Base-by-base conservation (phyloP, 2,888 invertebrate genomes). In the Coecobrya sp. region DNA sequence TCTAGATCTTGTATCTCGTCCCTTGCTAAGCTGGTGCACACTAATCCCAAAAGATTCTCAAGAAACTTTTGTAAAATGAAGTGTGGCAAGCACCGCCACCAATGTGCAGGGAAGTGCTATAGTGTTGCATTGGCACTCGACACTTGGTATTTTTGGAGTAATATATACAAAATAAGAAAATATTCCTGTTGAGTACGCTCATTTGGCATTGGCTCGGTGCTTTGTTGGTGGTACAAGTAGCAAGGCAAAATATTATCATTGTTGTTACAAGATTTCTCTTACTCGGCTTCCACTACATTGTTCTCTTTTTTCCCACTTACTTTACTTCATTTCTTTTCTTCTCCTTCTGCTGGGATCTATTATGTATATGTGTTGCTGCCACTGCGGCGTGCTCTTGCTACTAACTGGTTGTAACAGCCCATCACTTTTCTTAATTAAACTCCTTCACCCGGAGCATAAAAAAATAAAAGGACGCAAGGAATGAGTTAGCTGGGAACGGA, bases 361-460 rank as follows among this genome's bases (percentile, higher is more conserved):
- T 62, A 19, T 62, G 25, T 22, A 25, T 62, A 25, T 62, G 25
- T 25, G 19, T 62, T 59, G 55, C 55, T 59, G 30, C 36, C 36
- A 36, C 59, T 81, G 89, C 25, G 89, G 36, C 88, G 88, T 92
- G 92, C 88, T 73, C 45, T 36, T 62, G 65, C 65, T 92, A 76
- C 92, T 92, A 92, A 87, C 92, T 91, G 82, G 84, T 84, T 92
- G 84, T 93, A 94, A 93, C 93, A 94, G 93, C 89, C 94, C 93
- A 94, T 93, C 94, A 94, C 94, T 94, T 94, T 93, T 93, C 93
- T 94, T 94, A 94, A 94, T 94, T 94, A 94, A 94, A 94, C 93
- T 93, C 93, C 93, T 94, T 93, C 88, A 92, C 92, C 92, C 92
- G 84, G 59, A 92, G 92, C 92, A 62, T 25, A 92, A 82, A 87